Base-by-base conservation (phyloP, 2,888 invertebrate genomes). In the Cephus pygmeus region DNA sequence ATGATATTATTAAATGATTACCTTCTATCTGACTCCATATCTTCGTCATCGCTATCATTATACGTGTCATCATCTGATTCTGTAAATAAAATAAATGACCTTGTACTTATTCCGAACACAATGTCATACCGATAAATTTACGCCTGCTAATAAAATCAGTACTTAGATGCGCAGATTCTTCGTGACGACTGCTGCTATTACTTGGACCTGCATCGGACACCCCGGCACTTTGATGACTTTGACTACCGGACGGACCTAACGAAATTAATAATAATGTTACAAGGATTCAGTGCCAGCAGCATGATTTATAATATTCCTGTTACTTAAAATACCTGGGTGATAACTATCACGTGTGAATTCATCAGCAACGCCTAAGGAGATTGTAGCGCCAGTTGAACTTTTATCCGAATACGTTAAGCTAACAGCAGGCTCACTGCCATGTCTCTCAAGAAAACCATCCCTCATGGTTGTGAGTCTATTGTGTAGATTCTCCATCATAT, bases 381-480 rank as follows among this genome's bases (percentile, higher is more conserved):
- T 93, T 3, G 94, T 93, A 40, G 94, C 94, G 83, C 93, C 94
- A 1, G 94, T 93, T 1, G 94, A 94, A 84, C 94, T 94, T 88
- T 94, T 94, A 84, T 94, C 93, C 30, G 94, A 94, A 87, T 94
- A 95, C 77, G 93, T 93, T 78, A 94, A 90, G 87, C 93, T 93
- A 73, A 95, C 94, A 75, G 94, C 93, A 11, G 95, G 95, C 87
- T 94, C 94, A 73, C 92, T 91, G 69, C 92, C 91, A 87, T 93
- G 91, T 87, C 93, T 93, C 88, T 93, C 93, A 77, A 94, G 93
- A 86, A 94, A 94, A 75, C 94, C 94, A 83, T 93, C 92, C 77
- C 94, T 91, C 88, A 94, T 91, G n/a, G 91, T 91, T 34, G 91
- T 91, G 73, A 92, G 85, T 86, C 91, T 91, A 83, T 92, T 92